Percentiles rank a stretch among this genome's conserved stretches.
Conservation (phyloP, 2,113 vertebrate genomes). For the Stegastes partitus region DNA sequence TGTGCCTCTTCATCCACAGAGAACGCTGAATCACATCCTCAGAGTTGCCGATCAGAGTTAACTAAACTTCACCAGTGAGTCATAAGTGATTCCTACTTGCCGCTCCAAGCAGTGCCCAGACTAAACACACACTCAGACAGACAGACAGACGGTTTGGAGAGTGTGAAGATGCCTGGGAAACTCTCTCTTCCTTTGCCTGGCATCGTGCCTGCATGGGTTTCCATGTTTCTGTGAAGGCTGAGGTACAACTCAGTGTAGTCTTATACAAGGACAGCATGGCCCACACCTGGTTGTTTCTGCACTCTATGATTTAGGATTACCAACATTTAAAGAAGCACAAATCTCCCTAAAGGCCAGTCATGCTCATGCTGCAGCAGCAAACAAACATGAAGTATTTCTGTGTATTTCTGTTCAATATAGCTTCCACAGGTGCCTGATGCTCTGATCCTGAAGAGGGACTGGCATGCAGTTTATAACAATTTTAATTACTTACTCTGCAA, state of each 20-base stretch:
- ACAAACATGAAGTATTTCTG: not conserved
- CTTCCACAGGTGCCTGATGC: not conserved
- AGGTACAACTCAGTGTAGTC: conserved; percentile 3
- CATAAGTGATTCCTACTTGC: conserved; percentile 42
- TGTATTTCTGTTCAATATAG: not conserved
- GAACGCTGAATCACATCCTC: conserved; percentile 40
- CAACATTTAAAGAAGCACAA: not conserved
- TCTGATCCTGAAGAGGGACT: not conserved
- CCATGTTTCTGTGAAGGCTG: conserved; percentile 25
- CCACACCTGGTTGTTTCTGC: conserved; percentile 30
- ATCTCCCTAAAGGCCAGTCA: not conserved
- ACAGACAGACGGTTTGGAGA: conserved; percentile 25
- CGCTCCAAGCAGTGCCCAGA: conserved; percentile 40
- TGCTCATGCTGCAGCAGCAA: not conserved
- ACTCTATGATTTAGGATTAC: not conserved
- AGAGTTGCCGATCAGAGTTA: not conserved
- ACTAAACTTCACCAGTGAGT: conserved; percentile 50
- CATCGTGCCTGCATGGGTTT: conserved; percentile 13
- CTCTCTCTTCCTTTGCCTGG: conserved; percentile 53
- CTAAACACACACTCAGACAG: conserved; percentile 57
- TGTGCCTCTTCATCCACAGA: conserved; percentile 2
- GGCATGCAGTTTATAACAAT: not conserved
- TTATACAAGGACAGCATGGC: conserved; percentile 19
- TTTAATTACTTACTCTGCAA: conserved; percentile 6
- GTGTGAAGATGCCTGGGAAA: conserved; percentile 58